Base-by-base conservation (phyloP, 2,113 vertebrate genomes). In the Ophiodon elongatus region DNA sequence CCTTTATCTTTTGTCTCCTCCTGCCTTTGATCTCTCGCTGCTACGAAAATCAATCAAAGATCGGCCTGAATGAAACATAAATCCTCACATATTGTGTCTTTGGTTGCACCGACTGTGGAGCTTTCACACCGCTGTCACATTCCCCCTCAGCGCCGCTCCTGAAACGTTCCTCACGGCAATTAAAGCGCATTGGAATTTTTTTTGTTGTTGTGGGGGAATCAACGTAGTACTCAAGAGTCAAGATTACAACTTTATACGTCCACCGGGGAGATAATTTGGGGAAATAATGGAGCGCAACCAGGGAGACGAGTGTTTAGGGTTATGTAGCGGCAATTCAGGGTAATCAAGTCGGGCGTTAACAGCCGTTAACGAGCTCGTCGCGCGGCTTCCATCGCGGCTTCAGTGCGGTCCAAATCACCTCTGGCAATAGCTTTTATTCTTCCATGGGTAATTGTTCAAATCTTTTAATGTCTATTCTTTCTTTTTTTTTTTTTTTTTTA, bases 1-100 rank as follows among this genome's bases (percentile, higher is more conserved):
- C 70, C 80, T 87, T 90, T 76, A 88, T 92, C 86, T 87, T 87
- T 86, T 78, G 79, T 89, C 86, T 87, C 69, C 64, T 82, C 43
- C 31, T 45, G 76, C 73, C 79, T 92, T 93, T 93, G 82, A 93
- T 93, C 80, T 86, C 19, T n/a, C 2, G 37, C 84, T 52, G 37
- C 71, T 50, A 15, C 47, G 25, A 27, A 86, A 88, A 75, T 76
- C 83, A 85, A 83, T 80, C 83, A 83, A 8, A 67, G 41, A 65
- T 17, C 37, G 3, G 15, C 17, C 27, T 67, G 76, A 86, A 79
- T 54, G 69, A 57, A 54, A 56, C 19, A 37, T 35, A 79, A 64
- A 75, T 27, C 17, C 19, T 39, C 47, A 14, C 14, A 56, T 33
- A 4, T 33, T 47, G 33, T n/a, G 6, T 50, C n/a, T 67, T 11